phyloP scores from a whole-genome alignment of 2,888 invertebrate species.

The Chrysodeixis includens region DNA sequence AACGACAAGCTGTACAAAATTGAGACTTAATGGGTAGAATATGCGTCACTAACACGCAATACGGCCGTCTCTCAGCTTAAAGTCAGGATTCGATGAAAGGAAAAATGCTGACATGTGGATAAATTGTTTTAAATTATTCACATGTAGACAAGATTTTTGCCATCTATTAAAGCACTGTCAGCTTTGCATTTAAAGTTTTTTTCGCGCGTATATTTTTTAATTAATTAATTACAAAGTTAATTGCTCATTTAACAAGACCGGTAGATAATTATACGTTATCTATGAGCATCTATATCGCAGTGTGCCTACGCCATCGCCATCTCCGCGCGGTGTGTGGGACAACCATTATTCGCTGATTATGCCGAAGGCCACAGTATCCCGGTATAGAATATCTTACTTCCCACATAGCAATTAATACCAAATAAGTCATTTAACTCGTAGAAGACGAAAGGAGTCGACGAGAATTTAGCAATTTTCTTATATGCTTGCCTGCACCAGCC shows the following conservation, averaged over 20 bases:
- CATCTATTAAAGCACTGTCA: no score
- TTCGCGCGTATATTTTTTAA: background rate
- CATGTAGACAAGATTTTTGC: no score
- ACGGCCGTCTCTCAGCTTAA: no score
- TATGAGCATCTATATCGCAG: constrained; percentile 30
- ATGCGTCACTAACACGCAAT: no score
- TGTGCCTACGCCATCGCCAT: constrained; percentile 71
- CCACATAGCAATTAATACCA: constrained; percentile 79
- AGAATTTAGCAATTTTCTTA: constrained; percentile 33
- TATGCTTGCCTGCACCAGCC: background rate
- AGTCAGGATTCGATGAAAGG: no score
- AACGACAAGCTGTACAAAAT: no score
- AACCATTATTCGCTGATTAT: constrained; percentile 63
- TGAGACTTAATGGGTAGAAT: no score
- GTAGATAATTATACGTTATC: constrained; percentile 27
- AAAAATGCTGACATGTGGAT: no score
- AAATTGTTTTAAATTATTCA: no score
- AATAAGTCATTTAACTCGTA: constrained; percentile 59
- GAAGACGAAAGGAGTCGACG: constrained; percentile 47
- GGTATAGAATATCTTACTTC: constrained; percentile 69
- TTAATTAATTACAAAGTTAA: constrained; percentile 23
- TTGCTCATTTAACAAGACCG: background rate
- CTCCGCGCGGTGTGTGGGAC: constrained; percentile 74
- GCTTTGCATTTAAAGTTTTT: no score
- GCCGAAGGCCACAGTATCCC: constrained; percentile 67